Evolutionary conservation across 2,797 vertebrate species (phyloP), one percentile per base, ranked within the genome.

Genomic region (Brachyalestes nurse): DNA sequence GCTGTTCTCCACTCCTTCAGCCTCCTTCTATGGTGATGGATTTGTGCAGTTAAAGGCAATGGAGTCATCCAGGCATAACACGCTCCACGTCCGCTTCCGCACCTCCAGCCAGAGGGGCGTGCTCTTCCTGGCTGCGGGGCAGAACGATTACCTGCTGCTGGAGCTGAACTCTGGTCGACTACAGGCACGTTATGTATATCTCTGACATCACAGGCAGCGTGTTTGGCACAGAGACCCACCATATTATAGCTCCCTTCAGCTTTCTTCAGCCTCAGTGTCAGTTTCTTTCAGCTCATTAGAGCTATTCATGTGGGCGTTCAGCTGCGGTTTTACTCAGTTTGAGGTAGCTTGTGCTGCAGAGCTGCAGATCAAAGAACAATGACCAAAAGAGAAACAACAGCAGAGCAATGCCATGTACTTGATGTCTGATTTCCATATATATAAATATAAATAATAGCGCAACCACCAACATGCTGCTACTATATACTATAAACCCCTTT

Each of bases 11-110:
- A 57, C 40, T 70, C 21, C 53, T 76, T 45, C 87, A 97, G 97
- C 94, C 84, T 98, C 96, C 51, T 97, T 99, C 92, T 98, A 96
- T 85, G 97, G 97, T 6, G 92, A 97, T 84, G 96, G 96, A 88
- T 98, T 95, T 82, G 93, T 97, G 77, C 93, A 95, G 82, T 89
- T 97, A 83, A 96, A 92, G 75, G 88, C 92, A 77, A 71, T 81
- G 28, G 95, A 97, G 86, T 86, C 89, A 55, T 95, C 91, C 47
- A 85, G 89, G 85, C 93, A 89, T 86, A 95, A 95, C 78, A 89
- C 87, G 0, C 92, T 99, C 73, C 92, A 91, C 57, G 45, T 97
- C 85, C 92, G 90, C 79, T 98, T 99, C 93, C 94, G 92, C 88
- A 97, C 96, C 75, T 96, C 93, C 84, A 96, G 94, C 87, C 88